phyloP scores from a whole-genome alignment of 2,888 invertebrate genomes.

The Allophyes oxyacanthae region DNA sequence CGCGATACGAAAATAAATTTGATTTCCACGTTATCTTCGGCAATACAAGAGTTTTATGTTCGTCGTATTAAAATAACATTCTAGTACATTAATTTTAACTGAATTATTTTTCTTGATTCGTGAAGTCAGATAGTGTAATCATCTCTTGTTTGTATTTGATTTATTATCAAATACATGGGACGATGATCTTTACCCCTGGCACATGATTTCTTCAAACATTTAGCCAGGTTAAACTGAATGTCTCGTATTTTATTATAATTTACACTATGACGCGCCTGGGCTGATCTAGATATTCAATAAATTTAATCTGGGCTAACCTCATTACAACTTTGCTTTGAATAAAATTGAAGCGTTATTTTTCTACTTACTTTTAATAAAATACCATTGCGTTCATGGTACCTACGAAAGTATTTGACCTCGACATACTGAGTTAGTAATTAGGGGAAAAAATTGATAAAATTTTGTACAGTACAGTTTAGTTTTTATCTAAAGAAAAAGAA shows the following conservation, averaged over 20 bases:
- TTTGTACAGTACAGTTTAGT: no score
- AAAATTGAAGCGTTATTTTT: no score
- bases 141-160: constrained; percentile 29
- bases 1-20: constrained; percentile 69
- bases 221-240: constrained; percentile 5
- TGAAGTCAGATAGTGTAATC: constrained; percentile 44
- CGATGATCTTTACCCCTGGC: constrained; percentile 34
- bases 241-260: no score
- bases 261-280: no score
- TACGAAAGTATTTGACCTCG: constrained; percentile 56
- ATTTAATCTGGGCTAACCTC: no score
- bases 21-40: constrained; percentile 49
- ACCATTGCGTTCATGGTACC: constrained; percentile 58
- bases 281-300: no score
- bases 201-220: background rate
- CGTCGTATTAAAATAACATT: constrained; percentile 26
- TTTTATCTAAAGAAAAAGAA: constrained; percentile 26
- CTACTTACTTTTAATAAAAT: constrained; percentile 7
- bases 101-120: constrained; percentile 7
- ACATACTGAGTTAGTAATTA: constrained; percentile 29
- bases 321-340: no score
- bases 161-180: constrained; percentile 42
- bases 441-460: constrained; percentile 16
- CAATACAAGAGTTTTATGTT: constrained; percentile 30
- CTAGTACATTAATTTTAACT: constrained; percentile 19